These are phyloP conservation scores for Lysandra coridon DNA, from an alignment of 2,888 invertebrate species.

Conservation along the genomic window DNA sequence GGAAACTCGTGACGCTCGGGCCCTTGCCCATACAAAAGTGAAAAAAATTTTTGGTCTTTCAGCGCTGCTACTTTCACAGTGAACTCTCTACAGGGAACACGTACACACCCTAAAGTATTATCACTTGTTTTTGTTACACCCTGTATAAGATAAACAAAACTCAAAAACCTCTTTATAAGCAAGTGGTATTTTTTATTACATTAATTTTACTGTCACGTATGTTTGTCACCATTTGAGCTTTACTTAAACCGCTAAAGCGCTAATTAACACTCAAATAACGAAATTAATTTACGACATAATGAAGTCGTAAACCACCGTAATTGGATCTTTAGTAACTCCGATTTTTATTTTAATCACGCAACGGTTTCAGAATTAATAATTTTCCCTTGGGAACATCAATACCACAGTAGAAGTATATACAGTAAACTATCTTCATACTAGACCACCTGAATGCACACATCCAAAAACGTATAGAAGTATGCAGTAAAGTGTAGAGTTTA, in stretches of 20 bases:
- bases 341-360: constrained; percentile 1
- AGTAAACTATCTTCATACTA: neutral
- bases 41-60: too few relatives aligned
- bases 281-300: neutral
- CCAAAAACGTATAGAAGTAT: too few relatives aligned
- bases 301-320: neutral
- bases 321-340: neutral
- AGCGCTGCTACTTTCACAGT: too few relatives aligned
- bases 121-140: too few relatives aligned
- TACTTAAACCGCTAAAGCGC: neutral
- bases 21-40: too few relatives aligned
- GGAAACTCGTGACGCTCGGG: too few relatives aligned
- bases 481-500: too few relatives aligned
- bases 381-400: neutral
- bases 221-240: neutral
- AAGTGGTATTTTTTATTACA: neutral
- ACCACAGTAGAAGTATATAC: neutral
- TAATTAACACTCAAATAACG: neutral
- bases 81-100: too few relatives aligned
- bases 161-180: too few relatives aligned
- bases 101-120: too few relatives aligned
- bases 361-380: neutral
- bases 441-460: too few relatives aligned
- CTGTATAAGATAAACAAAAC: neutral
- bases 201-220: neutral